Evolutionary conservation across 2,113 vertebrate genomes (phyloP).

Genomic region (Echinops telfairi): DNA sequence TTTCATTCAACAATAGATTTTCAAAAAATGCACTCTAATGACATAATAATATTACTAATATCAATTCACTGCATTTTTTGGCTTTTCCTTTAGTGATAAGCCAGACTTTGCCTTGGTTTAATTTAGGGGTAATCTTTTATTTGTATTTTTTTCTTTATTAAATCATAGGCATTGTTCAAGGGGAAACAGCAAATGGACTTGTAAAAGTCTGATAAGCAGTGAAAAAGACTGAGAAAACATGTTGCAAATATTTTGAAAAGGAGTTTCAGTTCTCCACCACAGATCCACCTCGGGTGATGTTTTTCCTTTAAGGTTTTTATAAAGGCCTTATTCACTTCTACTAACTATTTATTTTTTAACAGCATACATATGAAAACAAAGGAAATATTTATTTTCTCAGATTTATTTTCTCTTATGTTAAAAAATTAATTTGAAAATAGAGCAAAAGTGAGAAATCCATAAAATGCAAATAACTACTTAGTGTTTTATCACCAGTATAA

Average conservation of each 20-base stretch:
- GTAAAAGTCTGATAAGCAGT: background rate
- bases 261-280: background rate
- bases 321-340: background rate
- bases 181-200: constrained; percentile 13
- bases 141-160: constrained; percentile 18
- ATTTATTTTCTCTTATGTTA: background rate
- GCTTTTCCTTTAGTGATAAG: background rate
- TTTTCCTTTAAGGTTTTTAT: background rate
- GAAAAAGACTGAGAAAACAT: constrained; percentile 7
- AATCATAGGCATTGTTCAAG: background rate
- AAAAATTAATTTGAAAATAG: background rate
- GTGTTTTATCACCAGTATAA: background rate
- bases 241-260: background rate
- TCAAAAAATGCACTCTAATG: background rate
- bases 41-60: too few species aligned
- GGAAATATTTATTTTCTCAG: background rate
- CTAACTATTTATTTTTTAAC: background rate
- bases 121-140: background rate
- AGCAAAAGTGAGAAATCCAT: background rate
- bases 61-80: background rate
- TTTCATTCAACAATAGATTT: background rate
- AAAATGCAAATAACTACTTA: constrained; percentile 9
- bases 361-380: too few species aligned
- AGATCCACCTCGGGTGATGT: background rate
- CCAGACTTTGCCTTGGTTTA: background rate